Evolutionary conservation across 2,888 invertebrate genomes (phyloP), one percentile per base, ranked within the genome.

Genomic region (Spodoptera littoralis): DNA sequence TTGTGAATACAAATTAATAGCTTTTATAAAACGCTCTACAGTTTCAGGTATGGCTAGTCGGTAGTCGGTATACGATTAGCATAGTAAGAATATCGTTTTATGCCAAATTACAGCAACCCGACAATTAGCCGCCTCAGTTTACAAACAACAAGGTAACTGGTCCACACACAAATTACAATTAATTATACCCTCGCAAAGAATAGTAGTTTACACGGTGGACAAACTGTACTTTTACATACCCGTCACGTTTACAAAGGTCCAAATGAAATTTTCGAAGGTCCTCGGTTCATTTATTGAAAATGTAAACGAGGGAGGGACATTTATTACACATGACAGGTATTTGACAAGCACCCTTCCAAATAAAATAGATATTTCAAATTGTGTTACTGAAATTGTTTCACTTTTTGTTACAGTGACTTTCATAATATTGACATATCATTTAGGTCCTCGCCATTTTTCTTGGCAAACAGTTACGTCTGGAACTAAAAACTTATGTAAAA

Each of bases 201-300:
- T 72, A 77, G 44, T 64, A 63, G 69, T 68, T 65, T 65, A 57
- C 63, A 65, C 71, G 60, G 47, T 60, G 54, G 52, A 54, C 44
- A 63, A 73, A 70, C 59, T 73, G 50, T 55, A 65, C 59, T 78
- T 82, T 72, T 78, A 78, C 66, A 81, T 72, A 80, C 81, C 70
- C 60, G 82, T 78, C 82, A 83, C 82, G 82, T 82, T 78, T 80
- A 58, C 70, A 66, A 80, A 80, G 76, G 81, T 77, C 70, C 75
- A 84, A 83, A 84, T 84, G 79, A 82, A 78, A 84, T 84, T 84
- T 79, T 55, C 73, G 60, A 66, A 75, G 81, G 83, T 71, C 69
- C 81, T 61, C 73, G 74, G 74, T 74, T 80, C 83, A 83, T 82
- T 84, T 84, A 84, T 84, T 84, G 84, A 83, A 84, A 84, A 83